These are phyloP conservation scores for Enteromius argenteus DNA, from an alignment of 2,797 vertebrate genomes.

Conservation along the genomic window DNA sequence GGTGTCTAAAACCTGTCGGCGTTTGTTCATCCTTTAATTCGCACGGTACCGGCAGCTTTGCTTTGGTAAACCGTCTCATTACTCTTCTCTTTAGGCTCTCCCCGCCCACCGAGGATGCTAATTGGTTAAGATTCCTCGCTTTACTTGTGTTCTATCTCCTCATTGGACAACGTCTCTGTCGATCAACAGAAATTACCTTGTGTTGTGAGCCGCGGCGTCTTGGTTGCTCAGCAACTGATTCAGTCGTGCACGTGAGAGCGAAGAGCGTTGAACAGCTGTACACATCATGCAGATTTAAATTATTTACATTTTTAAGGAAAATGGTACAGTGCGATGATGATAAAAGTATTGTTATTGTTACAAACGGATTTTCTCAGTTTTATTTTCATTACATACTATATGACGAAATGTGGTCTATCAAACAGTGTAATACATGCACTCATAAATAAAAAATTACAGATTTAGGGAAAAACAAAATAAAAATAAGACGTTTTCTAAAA, in stretches of 20 bases:
- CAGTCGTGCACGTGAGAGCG: constrained; percentile 31
- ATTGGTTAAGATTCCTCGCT: constrained; percentile 43
- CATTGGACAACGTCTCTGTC: constrained; percentile 47
- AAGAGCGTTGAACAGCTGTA: neutral
- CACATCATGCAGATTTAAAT: neutral
- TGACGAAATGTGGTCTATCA: neutral
- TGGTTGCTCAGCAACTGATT: constrained; percentile 56
- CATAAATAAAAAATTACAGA: constrained; percentile 24
- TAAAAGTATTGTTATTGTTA: neutral
- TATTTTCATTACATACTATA: neutral
- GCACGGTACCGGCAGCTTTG: constrained; percentile 47
- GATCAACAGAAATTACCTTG: constrained; percentile 7
- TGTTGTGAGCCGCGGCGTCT: constrained; percentile 58
- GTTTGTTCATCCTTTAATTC: constrained; percentile 26
- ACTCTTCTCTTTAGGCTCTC: constrained; percentile 5
- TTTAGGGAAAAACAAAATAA: neutral
- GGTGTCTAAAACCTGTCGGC: neutral
- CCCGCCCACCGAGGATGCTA: constrained; percentile 42
- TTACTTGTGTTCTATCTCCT: neutral
- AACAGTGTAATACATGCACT: constrained; percentile 8
- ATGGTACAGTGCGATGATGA: neutral
- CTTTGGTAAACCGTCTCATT: constrained; percentile 40
- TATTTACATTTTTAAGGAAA: neutral
- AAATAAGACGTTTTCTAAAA: neutral
- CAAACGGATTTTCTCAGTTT: neutral